Evolutionary conservation across 2,888 invertebrate genomes (phyloP).

Genomic region (Anoplius nigerrimus): DNA sequence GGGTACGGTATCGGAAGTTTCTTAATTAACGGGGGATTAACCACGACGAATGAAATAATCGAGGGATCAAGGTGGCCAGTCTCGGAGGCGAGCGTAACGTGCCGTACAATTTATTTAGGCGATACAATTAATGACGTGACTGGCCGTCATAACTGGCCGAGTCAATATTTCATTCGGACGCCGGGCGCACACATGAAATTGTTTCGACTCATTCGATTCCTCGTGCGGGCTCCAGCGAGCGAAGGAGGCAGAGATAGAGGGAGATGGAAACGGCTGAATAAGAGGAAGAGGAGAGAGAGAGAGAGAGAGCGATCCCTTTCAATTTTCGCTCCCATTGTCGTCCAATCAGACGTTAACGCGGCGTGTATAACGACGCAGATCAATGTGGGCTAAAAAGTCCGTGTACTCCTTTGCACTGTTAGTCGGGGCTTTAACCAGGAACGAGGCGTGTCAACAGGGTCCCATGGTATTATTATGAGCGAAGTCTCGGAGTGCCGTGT

Average conservation of each 20-base stretch:
- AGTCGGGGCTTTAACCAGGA: conserved; percentile 43
- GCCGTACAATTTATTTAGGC: too few species aligned
- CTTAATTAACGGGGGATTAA: too few species aligned
- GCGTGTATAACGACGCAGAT: conserved; percentile 35
- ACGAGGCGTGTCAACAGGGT: conserved; percentile 57
- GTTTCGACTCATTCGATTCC: too few species aligned
- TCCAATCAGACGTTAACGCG: background rate
- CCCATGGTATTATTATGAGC: conserved; percentile 54
- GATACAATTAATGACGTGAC: too few species aligned
- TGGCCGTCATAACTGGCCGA: too few species aligned
- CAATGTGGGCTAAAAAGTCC: conserved; percentile 34
- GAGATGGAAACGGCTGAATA: background rate
- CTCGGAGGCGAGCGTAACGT: too few species aligned
- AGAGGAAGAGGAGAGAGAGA: background rate
- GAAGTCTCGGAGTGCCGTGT: conserved; percentile 40
- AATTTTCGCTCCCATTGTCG: conserved; percentile 5
- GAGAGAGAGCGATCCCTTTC: conserved; percentile 4
- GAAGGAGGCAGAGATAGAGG: background rate
- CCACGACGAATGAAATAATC: too few species aligned
- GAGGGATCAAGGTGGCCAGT: too few species aligned
- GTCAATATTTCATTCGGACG: too few species aligned
- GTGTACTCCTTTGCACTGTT: conserved; percentile 34
- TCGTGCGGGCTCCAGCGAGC: background rate
- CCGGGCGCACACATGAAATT: too few species aligned
- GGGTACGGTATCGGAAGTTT: too few species aligned